These are phyloP conservation scores for Cephalopachus bancanus DNA, from an alignment of 2,797 vertebrate species.

Conservation along the genomic window DNA sequence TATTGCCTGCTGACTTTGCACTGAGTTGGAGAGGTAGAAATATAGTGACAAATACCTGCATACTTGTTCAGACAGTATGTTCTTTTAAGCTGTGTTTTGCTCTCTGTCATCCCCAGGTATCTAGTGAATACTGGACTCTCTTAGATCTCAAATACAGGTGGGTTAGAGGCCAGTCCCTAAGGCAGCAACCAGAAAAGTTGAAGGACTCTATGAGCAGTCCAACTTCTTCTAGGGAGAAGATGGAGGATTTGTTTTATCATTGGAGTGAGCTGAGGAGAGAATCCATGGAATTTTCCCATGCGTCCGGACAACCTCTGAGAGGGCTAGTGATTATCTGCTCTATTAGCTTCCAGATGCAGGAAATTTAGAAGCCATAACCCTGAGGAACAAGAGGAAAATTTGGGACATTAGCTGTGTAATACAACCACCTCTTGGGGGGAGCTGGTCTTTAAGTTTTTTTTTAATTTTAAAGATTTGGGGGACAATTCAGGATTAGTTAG, in stretches of 20 bases:
- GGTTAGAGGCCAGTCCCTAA: not conserved
- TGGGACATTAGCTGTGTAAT: no score
- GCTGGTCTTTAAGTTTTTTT: no score
- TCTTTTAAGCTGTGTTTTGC: not conserved
- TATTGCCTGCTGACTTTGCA: not conserved
- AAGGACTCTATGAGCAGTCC: not conserved
- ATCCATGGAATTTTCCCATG: not conserved
- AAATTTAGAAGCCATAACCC: no score
- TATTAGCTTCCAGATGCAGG: not conserved
- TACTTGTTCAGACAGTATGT: not conserved
- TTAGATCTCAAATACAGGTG: not conserved
- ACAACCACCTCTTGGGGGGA: no score
- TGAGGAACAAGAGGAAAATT: no score
- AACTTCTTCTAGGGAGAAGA: not conserved
- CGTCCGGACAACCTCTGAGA: not conserved
- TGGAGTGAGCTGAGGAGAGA: not conserved
- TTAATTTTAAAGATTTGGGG: no score
- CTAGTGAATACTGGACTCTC: not conserved
- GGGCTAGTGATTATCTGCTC: not conserved
- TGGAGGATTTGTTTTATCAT: not conserved
- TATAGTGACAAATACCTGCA: not conserved
- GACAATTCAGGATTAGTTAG: no score
- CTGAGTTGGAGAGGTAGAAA: not conserved
- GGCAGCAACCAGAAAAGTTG: not conserved
- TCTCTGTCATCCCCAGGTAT: not conserved